Percentiles rank a stretch among this genome's conserved stretches.
Conservation (phyloP, 2,113 vertebrate species). For the Coptodon rendalli region DNA sequence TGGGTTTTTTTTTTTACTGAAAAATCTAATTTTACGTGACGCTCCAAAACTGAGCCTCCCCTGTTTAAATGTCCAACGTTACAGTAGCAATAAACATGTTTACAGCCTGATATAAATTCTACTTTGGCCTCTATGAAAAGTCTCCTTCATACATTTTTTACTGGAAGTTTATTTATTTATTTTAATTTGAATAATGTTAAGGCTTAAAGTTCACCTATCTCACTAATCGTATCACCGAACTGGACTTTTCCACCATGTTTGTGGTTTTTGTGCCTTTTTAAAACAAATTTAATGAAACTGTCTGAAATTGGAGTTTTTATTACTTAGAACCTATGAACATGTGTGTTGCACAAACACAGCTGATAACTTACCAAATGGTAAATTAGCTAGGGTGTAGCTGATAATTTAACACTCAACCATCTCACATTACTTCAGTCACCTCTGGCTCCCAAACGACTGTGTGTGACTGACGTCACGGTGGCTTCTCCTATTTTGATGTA, state of each 20-base stretch:
- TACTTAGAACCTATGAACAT: neutral
- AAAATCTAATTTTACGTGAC: accelerated
- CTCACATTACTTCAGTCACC: neutral
- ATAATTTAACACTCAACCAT: neutral
- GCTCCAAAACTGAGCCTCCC: neutral
- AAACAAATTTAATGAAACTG: neutral
- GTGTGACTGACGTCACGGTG: neutral
- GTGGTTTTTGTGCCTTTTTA: neutral
- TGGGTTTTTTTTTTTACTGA: neutral
- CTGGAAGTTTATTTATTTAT: neutral
- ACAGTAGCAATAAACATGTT: neutral
- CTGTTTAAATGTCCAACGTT: neutral
- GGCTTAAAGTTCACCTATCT: neutral
- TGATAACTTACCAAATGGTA: neutral
- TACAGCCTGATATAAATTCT: neutral
- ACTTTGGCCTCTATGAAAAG: neutral
- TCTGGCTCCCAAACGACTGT: neutral
- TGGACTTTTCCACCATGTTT: neutral
- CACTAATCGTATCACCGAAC: neutral
- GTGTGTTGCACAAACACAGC: neutral
- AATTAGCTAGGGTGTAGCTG: neutral
- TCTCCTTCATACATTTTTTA: neutral
- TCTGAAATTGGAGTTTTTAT: neutral
- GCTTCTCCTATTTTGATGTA: neutral
- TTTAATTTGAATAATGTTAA: neutral